Conservation (phyloP, 2,113 vertebrate species). For the Aegithalos caudatus region DNA sequence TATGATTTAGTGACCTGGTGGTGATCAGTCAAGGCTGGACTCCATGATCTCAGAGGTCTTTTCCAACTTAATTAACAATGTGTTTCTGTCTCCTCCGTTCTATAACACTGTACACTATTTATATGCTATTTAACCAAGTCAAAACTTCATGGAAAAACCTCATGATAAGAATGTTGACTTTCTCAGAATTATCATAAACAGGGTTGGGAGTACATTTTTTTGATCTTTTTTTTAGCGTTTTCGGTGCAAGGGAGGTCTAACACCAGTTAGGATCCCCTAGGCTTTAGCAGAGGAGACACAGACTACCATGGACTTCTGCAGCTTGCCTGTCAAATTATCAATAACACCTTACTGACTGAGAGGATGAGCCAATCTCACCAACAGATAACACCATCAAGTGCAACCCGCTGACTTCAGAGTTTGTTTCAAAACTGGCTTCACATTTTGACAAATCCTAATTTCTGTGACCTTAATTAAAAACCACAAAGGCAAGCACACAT, state of each 20-base stretch:
- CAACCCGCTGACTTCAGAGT: background rate
- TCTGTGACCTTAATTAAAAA: background rate
- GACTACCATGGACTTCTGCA: background rate
- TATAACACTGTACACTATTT: background rate
- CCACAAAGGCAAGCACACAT: background rate
- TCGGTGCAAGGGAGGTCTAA: background rate
- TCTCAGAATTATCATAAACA: background rate
- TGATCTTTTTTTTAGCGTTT: background rate
- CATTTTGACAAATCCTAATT: background rate
- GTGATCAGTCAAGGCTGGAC: background rate
- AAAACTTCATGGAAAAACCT: background rate
- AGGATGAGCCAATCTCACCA: background rate
- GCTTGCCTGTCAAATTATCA: background rate
- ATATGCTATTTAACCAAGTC: background rate
- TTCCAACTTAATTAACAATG: background rate
- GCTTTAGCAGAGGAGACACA: background rate
- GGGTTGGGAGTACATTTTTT: background rate
- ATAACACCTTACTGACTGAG: background rate
- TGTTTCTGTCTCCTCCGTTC: background rate
- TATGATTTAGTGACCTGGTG: background rate
- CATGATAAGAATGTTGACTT: background rate
- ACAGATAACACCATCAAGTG: background rate
- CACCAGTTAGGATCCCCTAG: background rate
- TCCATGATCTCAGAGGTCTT: rapidly evolving
- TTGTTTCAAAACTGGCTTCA: background rate